These are phyloP conservation scores for Hozukius guyotensis DNA, from an alignment of 2,797 vertebrate species.

Conservation along the genomic window DNA sequence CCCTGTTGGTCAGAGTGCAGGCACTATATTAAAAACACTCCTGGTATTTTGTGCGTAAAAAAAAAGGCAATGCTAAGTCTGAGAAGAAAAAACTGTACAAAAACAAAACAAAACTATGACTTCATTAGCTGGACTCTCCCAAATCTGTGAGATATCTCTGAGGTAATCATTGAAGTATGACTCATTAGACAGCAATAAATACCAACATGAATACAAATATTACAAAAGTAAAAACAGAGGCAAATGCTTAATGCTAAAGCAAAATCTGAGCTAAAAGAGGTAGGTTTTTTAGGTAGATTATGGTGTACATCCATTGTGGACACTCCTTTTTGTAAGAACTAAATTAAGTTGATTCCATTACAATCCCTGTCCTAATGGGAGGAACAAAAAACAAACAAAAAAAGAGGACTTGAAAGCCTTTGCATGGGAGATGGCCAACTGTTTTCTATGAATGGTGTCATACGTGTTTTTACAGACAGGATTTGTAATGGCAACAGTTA, in stretches of 20 bases:
- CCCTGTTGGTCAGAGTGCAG: constrained; percentile 71
- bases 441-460: constrained; percentile 47
- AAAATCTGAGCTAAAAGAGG: constrained; percentile 84
- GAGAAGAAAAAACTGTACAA: constrained; percentile 62
- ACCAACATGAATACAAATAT: constrained; percentile 87
- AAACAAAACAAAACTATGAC: constrained; percentile 62
- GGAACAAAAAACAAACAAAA: constrained; percentile 10
- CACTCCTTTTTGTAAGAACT: constrained; percentile 77
- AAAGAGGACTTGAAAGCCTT: constrained; percentile 48
- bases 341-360: constrained; percentile 78
- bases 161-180: constrained; percentile 86
- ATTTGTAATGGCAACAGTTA: constrained; percentile 73
- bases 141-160: constrained; percentile 83
- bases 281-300: constrained; percentile 83
- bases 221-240: constrained; percentile 87
- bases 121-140: constrained; percentile 85
- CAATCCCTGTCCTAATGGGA: constrained; percentile 75
- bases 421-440: constrained; percentile 51
- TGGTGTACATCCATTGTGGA: constrained; percentile 81
- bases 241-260: constrained; percentile 83
- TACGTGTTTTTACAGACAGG: constrained; percentile 61
- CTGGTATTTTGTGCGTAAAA: constrained; percentile 74
- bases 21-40: constrained; percentile 76
- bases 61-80: constrained; percentile 70
- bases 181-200: constrained; percentile 88